Evolutionary conservation across 2,888 invertebrate species (phyloP).

Genomic region (Drosophila aldrichi): DNA sequence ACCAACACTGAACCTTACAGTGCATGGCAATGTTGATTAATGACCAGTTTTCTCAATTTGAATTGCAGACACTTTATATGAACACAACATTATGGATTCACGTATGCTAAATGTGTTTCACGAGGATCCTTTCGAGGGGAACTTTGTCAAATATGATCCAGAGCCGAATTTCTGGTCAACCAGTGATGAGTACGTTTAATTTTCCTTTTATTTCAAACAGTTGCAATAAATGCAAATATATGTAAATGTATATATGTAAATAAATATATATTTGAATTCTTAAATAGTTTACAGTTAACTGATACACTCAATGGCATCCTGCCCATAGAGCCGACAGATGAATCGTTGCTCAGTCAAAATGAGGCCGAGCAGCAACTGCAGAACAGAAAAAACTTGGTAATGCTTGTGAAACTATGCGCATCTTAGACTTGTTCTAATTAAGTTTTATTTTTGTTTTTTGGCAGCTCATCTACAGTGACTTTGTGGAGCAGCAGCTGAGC

Average conservation of each 20-base stretch:
- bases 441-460: not conserved
- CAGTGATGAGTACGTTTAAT: slow-evolving; percentile 82
- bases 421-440: not conserved
- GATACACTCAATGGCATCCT: slow-evolving; percentile 84
- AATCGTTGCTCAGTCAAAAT: slow-evolving; percentile 65
- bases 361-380: slow-evolving; percentile 63
- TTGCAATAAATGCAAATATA: no score
- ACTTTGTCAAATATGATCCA: slow-evolving; percentile 80
- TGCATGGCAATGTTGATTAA: no score
- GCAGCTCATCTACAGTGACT: slow-evolving; percentile 81
- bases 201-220: not conserved
- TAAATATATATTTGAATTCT: slow-evolving; percentile 35
- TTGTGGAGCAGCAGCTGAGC: slow-evolving; percentile 67
- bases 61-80: slow-evolving; percentile 22
- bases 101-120: slow-evolving; percentile 83
- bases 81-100: slow-evolving; percentile 81
- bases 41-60: rapidly evolving
- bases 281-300: slow-evolving; percentile 80
- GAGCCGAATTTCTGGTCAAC: slow-evolving; percentile 82
- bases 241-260: not conserved
- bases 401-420: no score
- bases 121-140: slow-evolving; percentile 84
- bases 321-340: slow-evolving; percentile 81
- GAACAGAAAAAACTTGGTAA: slow-evolving; percentile 77
- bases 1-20: not conserved